These are phyloP conservation scores for Serranus cabrilla DNA, from an alignment of 2,797 vertebrate genomes.

Conservation along the genomic window DNA sequence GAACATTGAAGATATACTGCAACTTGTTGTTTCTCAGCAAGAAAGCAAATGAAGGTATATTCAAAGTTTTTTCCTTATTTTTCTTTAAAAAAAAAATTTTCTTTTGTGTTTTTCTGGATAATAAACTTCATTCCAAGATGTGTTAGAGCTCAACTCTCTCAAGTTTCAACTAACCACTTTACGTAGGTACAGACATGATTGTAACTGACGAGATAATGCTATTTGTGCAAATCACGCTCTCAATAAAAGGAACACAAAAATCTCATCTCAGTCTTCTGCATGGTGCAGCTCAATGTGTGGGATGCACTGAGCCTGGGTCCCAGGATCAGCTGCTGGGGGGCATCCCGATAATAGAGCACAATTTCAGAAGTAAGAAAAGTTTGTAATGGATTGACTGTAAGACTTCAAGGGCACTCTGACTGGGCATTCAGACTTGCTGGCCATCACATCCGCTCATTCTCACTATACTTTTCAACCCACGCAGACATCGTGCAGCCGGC, in stretches of 20 bases:
- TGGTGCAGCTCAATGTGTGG: not conserved
- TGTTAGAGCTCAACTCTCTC: not conserved
- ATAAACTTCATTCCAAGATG: not conserved
- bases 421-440: slow-evolving; percentile 5
- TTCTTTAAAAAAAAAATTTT: too few relatives aligned
- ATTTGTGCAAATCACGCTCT: slow-evolving; percentile 1
- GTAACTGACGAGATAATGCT: not conserved
- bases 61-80: not conserved
- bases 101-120: not conserved
- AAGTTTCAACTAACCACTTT: slow-evolving; percentile 8
- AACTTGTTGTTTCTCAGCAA: not conserved
- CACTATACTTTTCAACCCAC: slow-evolving; percentile 31
- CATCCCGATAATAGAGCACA: slow-evolving; percentile 3
- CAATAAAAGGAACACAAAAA: not conserved
- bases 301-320: not conserved
- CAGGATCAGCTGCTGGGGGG: not conserved
- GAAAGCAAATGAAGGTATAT: not conserved
- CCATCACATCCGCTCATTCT: slow-evolving; percentile 21
- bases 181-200: not conserved
- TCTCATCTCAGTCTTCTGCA: not conserved
- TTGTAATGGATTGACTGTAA: not conserved
- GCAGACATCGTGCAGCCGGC: slow-evolving; percentile 10
- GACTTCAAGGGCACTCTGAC: slow-evolving; percentile 41
- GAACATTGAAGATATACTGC: not conserved
- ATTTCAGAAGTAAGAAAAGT: slow-evolving; percentile 1